These are phyloP conservation scores for Heteropelma amictum DNA, from an alignment of 2,888 invertebrate species.

Conservation along the genomic window DNA sequence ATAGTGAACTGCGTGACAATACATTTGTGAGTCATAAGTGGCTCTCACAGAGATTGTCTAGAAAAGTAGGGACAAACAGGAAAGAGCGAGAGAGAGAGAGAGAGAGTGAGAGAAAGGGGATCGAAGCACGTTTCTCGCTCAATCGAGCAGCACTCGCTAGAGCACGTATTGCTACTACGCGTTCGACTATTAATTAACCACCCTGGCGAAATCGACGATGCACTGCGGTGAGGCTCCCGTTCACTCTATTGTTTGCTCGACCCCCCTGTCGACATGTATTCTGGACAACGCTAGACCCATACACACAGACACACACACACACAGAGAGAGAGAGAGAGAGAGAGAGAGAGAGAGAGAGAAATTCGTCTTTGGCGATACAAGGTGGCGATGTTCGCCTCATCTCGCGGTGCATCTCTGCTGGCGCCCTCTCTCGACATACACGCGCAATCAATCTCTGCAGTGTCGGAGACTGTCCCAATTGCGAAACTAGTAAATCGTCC, in stretches of 20 bases:
- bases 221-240: conserved; percentile 43
- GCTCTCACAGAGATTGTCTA: conserved; percentile 2
- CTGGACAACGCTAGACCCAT: background rate
- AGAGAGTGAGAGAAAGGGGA: background rate
- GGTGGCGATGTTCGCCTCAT: background rate
- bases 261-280: conserved; percentile 1
- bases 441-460: conserved; percentile 49
- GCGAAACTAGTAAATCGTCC: conserved; percentile 3
- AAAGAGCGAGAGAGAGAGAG: background rate
- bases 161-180: conserved; percentile 34
- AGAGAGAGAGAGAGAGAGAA: conserved; percentile 15
- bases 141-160: background rate
- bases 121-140: conserved; percentile 16
- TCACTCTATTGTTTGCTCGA: conserved; percentile 53
- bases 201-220: conserved; percentile 31
- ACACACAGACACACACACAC: too few species aligned
- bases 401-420: background rate
- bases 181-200: conserved; percentile 54
- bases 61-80: background rate
- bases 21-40: conserved; percentile 9
- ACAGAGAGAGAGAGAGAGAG: background rate
- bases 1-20: conserved; percentile 5
- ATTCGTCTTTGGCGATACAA: background rate
- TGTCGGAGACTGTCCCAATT: conserved; percentile 59
- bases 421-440: conserved; percentile 19